Conservation (phyloP, 2,113 vertebrate species). For the Polypterus bichir region DNA sequence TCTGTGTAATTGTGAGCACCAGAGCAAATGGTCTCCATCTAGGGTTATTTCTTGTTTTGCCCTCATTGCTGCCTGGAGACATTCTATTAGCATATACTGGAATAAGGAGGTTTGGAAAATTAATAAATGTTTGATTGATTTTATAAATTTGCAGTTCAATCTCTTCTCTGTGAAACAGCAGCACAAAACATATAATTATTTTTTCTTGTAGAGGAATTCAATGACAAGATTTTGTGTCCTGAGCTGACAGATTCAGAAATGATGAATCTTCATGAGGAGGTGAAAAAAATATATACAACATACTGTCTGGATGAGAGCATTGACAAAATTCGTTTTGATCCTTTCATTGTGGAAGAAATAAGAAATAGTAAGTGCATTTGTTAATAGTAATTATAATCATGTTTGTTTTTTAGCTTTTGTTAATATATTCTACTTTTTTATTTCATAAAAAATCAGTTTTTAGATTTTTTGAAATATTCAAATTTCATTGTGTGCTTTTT, state of each 20-base stretch:
- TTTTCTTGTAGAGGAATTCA: slow-evolving; percentile 77
- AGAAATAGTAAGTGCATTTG: slow-evolving; percentile 60
- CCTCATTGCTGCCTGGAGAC: no score
- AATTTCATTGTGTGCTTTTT: no score
- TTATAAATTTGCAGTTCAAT: no score
- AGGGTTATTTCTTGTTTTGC: no score
- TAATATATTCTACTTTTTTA: not conserved
- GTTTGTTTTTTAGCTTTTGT: not conserved
- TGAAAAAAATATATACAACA: slow-evolving; percentile 76
- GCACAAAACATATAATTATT: not conserved
- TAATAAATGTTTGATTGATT: no score
- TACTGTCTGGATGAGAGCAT: slow-evolving; percentile 90
- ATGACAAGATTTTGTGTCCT: slow-evolving; percentile 79
- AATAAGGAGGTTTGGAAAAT: no score
- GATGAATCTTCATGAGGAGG: slow-evolving; percentile 68
- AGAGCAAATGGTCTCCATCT: no score
- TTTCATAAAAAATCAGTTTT: not conserved
- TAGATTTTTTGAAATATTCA: not conserved
- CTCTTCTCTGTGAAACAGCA: no score
- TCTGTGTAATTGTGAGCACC: no score
- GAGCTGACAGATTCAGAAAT: slow-evolving; percentile 76
- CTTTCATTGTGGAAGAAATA: slow-evolving; percentile 82
- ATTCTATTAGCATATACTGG: no score
- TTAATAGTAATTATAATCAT: not conserved
- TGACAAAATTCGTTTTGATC: slow-evolving; percentile 88